Conservation (phyloP, 2,113 vertebrate genomes). For the Edolisoma coerulescens region DNA sequence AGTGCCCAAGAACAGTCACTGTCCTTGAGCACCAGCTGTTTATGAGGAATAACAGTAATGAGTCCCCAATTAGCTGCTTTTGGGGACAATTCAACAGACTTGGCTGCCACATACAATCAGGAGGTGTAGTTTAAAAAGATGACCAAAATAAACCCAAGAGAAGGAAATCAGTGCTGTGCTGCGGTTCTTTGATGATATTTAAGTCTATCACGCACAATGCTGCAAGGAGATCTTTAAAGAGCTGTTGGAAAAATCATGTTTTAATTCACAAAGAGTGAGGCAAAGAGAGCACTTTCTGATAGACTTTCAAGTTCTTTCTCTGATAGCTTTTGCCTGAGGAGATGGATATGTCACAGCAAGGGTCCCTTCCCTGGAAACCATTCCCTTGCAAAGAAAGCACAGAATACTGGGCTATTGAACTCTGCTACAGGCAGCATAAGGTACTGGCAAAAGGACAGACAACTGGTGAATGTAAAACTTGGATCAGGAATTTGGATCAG, state of each 20-base stretch:
- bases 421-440: background rate
- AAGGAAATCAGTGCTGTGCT: background rate
- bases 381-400: background rate
- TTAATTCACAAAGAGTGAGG: background rate
- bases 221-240: background rate
- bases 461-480: background rate
- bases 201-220: background rate
- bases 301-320: background rate
- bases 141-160: background rate
- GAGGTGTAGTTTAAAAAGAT: background rate
- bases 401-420: background rate
- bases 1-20: background rate
- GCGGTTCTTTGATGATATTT: background rate
- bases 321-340: background rate
- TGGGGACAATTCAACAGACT: background rate
- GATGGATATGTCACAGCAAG: background rate
- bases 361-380: background rate
- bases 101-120: background rate
- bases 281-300: background rate
- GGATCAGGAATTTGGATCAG: background rate
- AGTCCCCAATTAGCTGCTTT: background rate
- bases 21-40: background rate
- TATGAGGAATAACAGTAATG: background rate
- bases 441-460: background rate
- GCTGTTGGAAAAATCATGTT: background rate